A percentile compares a stretch with the other conserved stretches of the same genome.
These are phyloP conservation scores for Drosophila anomelani DNA, from an alignment of 2,888 invertebrate species.

Conservation along the genomic window DNA sequence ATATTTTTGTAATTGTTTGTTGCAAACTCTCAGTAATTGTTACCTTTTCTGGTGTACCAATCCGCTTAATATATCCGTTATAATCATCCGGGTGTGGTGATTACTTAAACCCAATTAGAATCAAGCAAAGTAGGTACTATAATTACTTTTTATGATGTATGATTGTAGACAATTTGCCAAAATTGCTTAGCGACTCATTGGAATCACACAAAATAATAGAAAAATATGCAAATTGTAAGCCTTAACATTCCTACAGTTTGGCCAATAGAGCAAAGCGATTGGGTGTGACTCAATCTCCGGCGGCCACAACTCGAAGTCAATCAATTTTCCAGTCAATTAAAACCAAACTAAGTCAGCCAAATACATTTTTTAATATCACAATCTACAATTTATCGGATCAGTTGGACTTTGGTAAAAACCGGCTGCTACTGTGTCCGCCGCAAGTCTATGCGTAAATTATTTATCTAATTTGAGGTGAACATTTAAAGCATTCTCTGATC, in stretches of 20 bases:
- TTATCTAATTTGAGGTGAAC: slow-evolving; percentile 31
- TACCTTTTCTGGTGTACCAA: neutral
- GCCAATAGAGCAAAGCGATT: slow-evolving; percentile 9
- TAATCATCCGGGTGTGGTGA: slow-evolving; percentile 11
- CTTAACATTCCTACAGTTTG: slow-evolving; percentile 32
- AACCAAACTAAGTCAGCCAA: slow-evolving; percentile 45
- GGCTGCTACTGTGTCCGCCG: slow-evolving; percentile 39
- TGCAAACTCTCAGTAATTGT: neutral
- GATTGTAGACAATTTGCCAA: slow-evolving; percentile 31
- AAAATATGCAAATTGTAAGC: slow-evolving; percentile 52
- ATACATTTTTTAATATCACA: slow-evolving; percentile 43
- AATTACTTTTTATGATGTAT: slow-evolving; percentile 37
- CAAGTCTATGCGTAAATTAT: slow-evolving; percentile 22
- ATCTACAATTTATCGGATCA: slow-evolving; percentile 47
- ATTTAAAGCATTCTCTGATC: slow-evolving; percentile 63
- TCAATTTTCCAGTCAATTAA: slow-evolving; percentile 66
- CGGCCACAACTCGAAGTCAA: slow-evolving; percentile 40
- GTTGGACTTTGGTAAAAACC: slow-evolving; percentile 39
- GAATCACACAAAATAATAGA: slow-evolving; percentile 19
- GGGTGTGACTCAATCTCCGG: slow-evolving; percentile 44
- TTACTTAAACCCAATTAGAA: slow-evolving; percentile 25
- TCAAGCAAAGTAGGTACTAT: slow-evolving; percentile 4
- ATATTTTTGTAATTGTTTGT: neutral
- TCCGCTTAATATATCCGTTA: slow-evolving; percentile 11
- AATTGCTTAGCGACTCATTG: slow-evolving; percentile 17